Conservation (phyloP, 2,888 invertebrate species). For the Abscondita cerata region DNA sequence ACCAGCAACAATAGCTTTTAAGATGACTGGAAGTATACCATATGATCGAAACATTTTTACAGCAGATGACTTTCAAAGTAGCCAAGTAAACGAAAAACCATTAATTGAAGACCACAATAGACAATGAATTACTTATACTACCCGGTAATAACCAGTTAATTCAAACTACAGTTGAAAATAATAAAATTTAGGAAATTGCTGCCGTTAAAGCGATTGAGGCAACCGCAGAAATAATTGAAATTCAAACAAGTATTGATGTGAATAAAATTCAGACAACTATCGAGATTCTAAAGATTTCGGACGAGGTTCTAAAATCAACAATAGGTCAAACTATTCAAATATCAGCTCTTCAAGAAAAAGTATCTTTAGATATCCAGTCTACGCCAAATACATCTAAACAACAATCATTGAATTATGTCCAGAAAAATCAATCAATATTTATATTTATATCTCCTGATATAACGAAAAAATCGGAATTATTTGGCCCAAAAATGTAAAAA, state of each 20-base stretch:
- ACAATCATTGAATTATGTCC: not conserved
- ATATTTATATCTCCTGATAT: not conserved
- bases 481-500: too few relatives aligned
- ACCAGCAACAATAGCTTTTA: too few relatives aligned
- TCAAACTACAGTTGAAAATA: not conserved
- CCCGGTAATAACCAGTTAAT: not conserved
- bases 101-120: too few relatives aligned
- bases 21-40: too few relatives aligned
- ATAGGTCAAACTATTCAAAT: not conserved
- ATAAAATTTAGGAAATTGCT: not conserved
- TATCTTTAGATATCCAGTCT: not conserved
- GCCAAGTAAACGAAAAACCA: too few relatives aligned
- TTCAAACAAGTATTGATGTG: not conserved
- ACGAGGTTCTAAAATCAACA: not conserved
- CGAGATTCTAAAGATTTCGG: not conserved
- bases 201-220: not conserved
- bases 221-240: not conserved
- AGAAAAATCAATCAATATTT: not conserved
- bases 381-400: not conserved
- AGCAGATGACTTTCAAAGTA: too few relatives aligned
- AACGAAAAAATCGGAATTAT: too few relatives aligned
- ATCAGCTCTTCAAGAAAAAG: not conserved
- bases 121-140: not conserved
- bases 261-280: slow-evolving; percentile 1
- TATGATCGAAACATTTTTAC: too few relatives aligned